Evolutionary conservation across 2,888 invertebrate species (phyloP), one percentile per base, ranked within the genome.

Genomic region (Macrophya annulata): DNA sequence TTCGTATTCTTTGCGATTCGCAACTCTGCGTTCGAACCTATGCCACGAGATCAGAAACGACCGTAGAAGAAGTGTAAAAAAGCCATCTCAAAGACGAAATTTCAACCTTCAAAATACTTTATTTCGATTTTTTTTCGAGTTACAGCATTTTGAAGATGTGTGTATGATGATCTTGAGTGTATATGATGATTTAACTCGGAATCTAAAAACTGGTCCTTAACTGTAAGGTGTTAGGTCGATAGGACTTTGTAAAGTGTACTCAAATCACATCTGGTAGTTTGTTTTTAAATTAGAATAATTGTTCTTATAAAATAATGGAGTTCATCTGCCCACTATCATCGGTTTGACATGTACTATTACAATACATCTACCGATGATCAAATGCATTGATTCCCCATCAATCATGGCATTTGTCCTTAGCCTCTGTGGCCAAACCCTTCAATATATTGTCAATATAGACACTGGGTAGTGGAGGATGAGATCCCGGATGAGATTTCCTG

Each of bases 401-500:
- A n/a, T 55, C 31, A 55, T 77, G 25, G 48, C 51, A 17, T n/a
- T 77, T 9, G 15, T 37, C 21, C 37, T 81, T 62, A 17, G 59
- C 17, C 10, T 81, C 40, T 8, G 5, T n/a, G 12, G 59, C 65
- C 8, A 83, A 71, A 9, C 40, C 83, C 31, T 83, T 45, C 12
- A 83, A 48, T 25, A 83, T 83, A 48, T 59, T 83, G 17, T 83
- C 83, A 12, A 83, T 83, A 31, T 48, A 83, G 6, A 83, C 48
- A 15, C 71, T 83, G 37, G 83, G 83, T 48, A 83, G 71, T 5
- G 83, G 83, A 4, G 83, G 83, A 51, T 83, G 83, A 31, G 71
- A 31, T 45, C 83, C 83, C 2, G 83, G 83, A 83, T 83, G 83
- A 25, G 83, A 83, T 83, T 83, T 83, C 8, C 83, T 83, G 55